These are phyloP conservation scores for Polyommatus icarus DNA, from an alignment of 2,888 invertebrate species.

Conservation along the genomic window DNA sequence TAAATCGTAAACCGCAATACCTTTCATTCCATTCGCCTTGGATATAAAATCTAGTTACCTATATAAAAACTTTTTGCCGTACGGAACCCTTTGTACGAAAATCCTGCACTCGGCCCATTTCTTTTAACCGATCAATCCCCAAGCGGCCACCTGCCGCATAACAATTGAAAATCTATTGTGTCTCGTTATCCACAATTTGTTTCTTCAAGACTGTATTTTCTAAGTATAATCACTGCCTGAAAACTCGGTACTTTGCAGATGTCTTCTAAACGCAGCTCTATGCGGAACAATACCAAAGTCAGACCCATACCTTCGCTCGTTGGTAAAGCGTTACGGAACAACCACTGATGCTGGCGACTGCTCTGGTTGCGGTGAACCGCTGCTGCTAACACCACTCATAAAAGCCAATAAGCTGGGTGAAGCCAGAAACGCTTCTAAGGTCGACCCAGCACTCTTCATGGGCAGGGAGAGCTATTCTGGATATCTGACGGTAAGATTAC, in stretches of 20 bases:
- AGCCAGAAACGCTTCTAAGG: conserved; percentile 69
- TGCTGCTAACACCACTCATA: conserved; percentile 79
- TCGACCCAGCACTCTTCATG: conserved; percentile 65
- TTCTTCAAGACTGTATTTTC: too few species aligned
- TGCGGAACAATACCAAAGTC: background rate
- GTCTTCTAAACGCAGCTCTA: background rate
- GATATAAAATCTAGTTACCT: too few species aligned
- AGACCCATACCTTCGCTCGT: background rate
- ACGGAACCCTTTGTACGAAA: too few species aligned
- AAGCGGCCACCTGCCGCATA: too few species aligned
- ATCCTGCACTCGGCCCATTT: too few species aligned
- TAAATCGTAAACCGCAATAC: too few species aligned
- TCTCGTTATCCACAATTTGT: too few species aligned
- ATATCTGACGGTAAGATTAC: conserved; percentile 63
- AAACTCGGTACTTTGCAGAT: background rate
- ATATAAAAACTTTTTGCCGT: too few species aligned
- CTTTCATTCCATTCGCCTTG: too few species aligned
- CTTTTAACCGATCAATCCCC: too few species aligned
- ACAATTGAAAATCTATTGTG: too few species aligned
- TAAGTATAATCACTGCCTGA: too few species aligned
- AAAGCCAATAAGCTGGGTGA: conserved; percentile 74
- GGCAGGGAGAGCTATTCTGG: conserved; percentile 72
- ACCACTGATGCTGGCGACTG: conserved; percentile 44
- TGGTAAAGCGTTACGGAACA: background rate
- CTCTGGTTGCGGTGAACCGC: conserved; percentile 69